phyloP scores from a whole-genome alignment of 2,113 vertebrate species.

The Clarias gariepinus region DNA sequence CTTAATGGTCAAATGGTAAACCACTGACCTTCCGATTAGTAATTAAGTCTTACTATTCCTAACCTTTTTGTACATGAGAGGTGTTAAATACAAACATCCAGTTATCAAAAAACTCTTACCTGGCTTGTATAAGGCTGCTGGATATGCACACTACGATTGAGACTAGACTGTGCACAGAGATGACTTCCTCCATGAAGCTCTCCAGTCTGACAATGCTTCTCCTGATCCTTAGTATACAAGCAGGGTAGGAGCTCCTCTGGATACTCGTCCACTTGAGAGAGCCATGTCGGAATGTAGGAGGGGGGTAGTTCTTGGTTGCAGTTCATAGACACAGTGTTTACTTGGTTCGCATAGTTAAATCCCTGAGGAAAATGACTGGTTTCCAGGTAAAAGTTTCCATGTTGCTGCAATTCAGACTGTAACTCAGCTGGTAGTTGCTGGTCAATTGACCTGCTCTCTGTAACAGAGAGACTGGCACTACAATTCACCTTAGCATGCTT shows the following conservation, averaged over 20 bases:
- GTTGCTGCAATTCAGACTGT: conserved; percentile 64
- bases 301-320: conserved; percentile 65
- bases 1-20: too few relatives aligned
- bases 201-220: conserved; percentile 12
- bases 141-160: background rate
- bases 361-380: conserved; percentile 57
- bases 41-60: background rate
- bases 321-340: conserved; percentile 36
- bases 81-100: background rate
- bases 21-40: too few relatives aligned
- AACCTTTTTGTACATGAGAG: background rate
- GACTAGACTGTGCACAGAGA: background rate
- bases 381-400: conserved; percentile 61
- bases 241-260: conserved; percentile 75
- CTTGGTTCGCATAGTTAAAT: conserved; percentile 55
- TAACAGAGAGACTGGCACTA: conserved; percentile 66
- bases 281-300: conserved; percentile 57
- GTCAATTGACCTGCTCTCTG: conserved; percentile 49
- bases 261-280: background rate
- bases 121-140: background rate
- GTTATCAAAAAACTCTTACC: background rate
- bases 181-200: background rate
- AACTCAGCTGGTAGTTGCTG: conserved; percentile 54
- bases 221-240: conserved; percentile 57
- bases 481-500: conserved; percentile 75